These are phyloP conservation scores for Dilophus febrilis DNA, from an alignment of 2,888 invertebrate species.

Conservation along the genomic window DNA sequence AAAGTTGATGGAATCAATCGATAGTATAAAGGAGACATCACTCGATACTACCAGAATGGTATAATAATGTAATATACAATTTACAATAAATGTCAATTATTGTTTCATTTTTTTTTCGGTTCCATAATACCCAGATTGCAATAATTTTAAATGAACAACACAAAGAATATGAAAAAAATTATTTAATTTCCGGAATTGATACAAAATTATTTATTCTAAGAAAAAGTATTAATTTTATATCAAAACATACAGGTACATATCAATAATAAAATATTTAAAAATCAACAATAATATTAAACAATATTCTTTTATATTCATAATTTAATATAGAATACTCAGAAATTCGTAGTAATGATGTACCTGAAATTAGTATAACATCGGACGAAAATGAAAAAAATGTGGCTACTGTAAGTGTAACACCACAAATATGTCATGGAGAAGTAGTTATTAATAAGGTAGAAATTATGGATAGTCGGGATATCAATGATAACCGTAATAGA, in stretches of 20 bases:
- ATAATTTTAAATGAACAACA: no score
- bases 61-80: constrained; percentile 9
- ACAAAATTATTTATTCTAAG: constrained; percentile 21
- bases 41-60: constrained; percentile 27
- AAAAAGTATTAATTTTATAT: constrained; percentile 21
- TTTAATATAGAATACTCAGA: not conserved
- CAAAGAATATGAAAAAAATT: not conserved
- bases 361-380: constrained; percentile 25
- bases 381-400: constrained; percentile 16
- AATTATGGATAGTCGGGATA: not conserved
- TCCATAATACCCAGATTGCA: no score
- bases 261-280: not conserved
- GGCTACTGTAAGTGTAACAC: constrained; percentile 10
- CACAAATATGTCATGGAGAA: constrained; percentile 10
- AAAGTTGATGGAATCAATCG: constrained; percentile 19
- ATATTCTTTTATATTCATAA: not conserved
- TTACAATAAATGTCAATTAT: no score
- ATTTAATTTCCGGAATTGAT: constrained; percentile 16
- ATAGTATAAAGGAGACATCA: constrained; percentile 27
- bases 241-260: constrained; percentile 21
- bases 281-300: not conserved
- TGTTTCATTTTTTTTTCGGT: no score
- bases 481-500: constrained; percentile 1
- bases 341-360: constrained; percentile 15
- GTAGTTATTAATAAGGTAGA: constrained; percentile 9